phyloP scores from a whole-genome alignment of 2,888 invertebrate species.

The Dendrolimus houi region DNA sequence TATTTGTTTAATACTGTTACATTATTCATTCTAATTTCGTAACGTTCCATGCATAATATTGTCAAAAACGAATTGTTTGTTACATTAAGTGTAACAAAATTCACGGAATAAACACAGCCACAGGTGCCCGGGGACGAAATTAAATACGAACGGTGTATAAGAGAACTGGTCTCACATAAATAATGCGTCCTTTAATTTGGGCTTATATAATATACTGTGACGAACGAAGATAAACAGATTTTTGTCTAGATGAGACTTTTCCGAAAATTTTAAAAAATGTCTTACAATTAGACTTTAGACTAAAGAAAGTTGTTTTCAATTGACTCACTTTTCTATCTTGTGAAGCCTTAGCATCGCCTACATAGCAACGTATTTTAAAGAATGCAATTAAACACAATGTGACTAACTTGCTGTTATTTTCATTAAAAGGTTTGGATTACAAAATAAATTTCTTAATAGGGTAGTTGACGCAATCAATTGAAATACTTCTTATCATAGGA shows the following conservation, averaged over 20 bases:
- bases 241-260: not conserved
- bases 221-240: not conserved
- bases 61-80: constrained; percentile 25
- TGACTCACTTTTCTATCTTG: no score
- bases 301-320: no score
- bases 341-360: no score
- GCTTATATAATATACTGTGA: constrained; percentile 15
- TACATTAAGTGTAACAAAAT: constrained; percentile 38
- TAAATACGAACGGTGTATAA: constrained; percentile 37
- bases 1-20: not conserved
- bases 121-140: constrained; percentile 52
- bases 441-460: no score
- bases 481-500: no score
- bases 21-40: not conserved
- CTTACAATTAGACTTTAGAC: no score
- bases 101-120: constrained; percentile 56
- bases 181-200: constrained; percentile 44
- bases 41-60: not conserved
- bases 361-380: no score
- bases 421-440: no score
- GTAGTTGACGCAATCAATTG: no score
- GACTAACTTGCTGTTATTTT: no score
- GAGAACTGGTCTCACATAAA: constrained; percentile 40
- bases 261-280: constrained; percentile 1
- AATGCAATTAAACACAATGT: no score